Conservation (phyloP, 2,113 vertebrate species). For the Empidonax alnorum region DNA sequence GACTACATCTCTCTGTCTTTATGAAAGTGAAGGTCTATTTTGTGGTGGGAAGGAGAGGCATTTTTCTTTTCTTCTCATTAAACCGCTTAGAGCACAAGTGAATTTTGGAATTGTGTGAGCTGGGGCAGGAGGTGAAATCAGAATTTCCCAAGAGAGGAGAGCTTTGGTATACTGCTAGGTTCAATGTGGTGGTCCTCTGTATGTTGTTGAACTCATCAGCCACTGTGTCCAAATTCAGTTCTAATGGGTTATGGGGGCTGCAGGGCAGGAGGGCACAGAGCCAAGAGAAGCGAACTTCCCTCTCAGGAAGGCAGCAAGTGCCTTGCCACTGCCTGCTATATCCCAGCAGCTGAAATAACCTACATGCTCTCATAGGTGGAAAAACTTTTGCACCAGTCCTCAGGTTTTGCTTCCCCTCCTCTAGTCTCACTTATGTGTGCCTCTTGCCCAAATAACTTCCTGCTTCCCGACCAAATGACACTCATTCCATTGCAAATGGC, state of each 20-base stretch:
- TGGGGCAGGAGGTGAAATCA: neutral
- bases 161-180: neutral
- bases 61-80: neutral
- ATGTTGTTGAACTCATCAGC: accelerated
- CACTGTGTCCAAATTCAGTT: neutral
- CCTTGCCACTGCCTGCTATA: neutral
- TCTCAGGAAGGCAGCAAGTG: neutral
- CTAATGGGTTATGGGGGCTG: accelerated
- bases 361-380: accelerated
- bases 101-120: neutral
- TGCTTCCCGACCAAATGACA: slow-evolving; percentile 47
- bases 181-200: neutral
- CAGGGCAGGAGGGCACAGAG: neutral
- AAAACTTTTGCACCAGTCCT: neutral
- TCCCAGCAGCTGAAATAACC: neutral
- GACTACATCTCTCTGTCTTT: neutral
- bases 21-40: neutral
- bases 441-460: slow-evolving; percentile 18
- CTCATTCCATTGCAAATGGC: slow-evolving; percentile 18
- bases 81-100: neutral
- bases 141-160: neutral
- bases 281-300: neutral
- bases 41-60: neutral
- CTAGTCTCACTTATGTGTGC: neutral
- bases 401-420: accelerated